Evolutionary conservation across 1,140 invertebrate genomes (phyloP).

Genomic region (Drosophila melanica): DNA sequence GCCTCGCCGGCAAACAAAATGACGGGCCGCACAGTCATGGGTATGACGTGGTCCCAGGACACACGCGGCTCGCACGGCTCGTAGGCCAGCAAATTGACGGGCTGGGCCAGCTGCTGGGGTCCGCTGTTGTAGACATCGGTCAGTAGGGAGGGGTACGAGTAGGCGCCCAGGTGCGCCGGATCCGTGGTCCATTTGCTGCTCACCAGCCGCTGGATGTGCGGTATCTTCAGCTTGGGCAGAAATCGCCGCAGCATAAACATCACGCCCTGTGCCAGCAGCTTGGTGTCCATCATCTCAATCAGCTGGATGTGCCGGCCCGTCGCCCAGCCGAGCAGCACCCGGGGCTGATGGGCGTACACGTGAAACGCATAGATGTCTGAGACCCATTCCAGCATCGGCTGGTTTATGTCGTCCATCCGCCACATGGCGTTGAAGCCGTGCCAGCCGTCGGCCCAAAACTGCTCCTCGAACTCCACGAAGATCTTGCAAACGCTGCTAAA

Average conservation of each 20-base stretch:
- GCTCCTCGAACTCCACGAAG: conserved; percentile 87
- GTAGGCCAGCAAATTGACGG: conserved; percentile 33
- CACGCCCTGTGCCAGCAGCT: conserved; percentile 83
- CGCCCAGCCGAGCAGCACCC: conserved; percentile 87
- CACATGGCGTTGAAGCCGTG: conserved; percentile 85
- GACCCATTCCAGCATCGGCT: conserved; percentile 86
- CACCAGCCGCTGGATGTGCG: conserved; percentile 47
- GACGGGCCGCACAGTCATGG: conserved; percentile 44
- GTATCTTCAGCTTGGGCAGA: conserved; percentile 44
- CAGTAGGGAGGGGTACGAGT: conserved; percentile 87
- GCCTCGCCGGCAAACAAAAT: conserved; percentile 90
- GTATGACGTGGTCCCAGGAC: not conserved
- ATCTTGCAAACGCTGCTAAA: conserved; percentile 91
- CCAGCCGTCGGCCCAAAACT: conserved; percentile 87
- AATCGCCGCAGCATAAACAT: conserved; percentile 83
- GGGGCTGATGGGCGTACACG: conserved; percentile 86
- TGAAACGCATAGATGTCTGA: conserved; percentile 87
- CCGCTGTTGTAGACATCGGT: conserved; percentile 84
- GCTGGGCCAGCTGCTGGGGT: conserved; percentile 58
- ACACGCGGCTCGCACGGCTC: not conserved
- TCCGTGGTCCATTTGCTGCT: conserved; percentile 87
- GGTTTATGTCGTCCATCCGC: conserved; percentile 85
- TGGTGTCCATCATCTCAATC: conserved; percentile 85
- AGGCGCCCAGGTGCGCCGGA: conserved; percentile 88
- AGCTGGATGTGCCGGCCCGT: conserved; percentile 84